Conservation (phyloP, 2,797 vertebrate species). For the Neosalanx taihuensis region DNA sequence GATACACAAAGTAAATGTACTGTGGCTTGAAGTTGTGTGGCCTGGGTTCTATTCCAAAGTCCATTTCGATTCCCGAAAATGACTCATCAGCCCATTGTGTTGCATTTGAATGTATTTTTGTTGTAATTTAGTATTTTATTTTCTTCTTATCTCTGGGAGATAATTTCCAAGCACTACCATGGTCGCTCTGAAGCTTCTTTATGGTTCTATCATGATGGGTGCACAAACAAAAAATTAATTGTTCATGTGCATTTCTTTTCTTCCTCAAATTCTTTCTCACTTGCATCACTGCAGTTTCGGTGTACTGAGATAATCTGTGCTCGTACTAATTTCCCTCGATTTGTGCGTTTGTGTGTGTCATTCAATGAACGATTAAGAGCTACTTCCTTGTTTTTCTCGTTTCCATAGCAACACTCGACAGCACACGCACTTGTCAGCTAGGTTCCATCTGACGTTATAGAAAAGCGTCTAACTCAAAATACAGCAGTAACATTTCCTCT, state of each 20-base stretch:
- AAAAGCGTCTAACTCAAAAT: no score
- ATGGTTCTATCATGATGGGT: conserved; percentile 65
- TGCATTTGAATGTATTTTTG: conserved; percentile 80
- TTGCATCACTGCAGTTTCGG: conserved; percentile 24
- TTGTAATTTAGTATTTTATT: conserved; percentile 63
- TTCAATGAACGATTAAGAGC: not conserved
- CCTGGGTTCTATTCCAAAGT: conserved; percentile 15
- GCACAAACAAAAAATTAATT: conserved; percentile 61
- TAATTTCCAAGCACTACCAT: conserved; percentile 80
- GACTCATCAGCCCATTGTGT: conserved; percentile 39
- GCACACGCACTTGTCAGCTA: not conserved
- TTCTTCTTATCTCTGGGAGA: conserved; percentile 62
- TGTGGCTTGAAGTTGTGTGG: not conserved
- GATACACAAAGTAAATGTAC: not conserved
- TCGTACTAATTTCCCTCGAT: conserved; percentile 5
- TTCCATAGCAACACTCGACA: not conserved
- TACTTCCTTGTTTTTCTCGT: not conserved
- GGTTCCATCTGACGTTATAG: no score
- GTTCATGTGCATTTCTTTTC: conserved; percentile 25
- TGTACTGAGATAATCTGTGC: conserved; percentile 19
- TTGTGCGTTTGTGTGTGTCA: not conserved
- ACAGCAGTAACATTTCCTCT: no score
- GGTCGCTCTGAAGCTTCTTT: conserved; percentile 44
- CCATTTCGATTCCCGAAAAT: conserved; percentile 49
- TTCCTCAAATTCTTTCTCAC: conserved; percentile 48